Evolutionary conservation across 2,113 vertebrate species (phyloP).

Genomic region (Isurus oxyrinchus): DNA sequence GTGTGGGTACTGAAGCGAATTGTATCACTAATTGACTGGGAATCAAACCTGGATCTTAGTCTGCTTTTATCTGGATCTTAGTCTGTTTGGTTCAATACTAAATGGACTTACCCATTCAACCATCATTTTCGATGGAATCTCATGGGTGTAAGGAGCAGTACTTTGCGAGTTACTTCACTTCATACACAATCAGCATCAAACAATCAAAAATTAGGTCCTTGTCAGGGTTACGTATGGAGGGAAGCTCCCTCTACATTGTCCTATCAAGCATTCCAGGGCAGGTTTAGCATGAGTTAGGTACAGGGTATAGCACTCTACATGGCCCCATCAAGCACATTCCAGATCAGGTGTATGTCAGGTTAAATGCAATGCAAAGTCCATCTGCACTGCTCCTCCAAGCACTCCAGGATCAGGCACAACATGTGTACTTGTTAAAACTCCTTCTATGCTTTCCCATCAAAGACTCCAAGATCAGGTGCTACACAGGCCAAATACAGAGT

Average conservation of each 20-base stretch:
- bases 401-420: too few relatives aligned
- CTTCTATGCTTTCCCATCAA: not conserved
- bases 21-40: not conserved
- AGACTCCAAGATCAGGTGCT: too few relatives aligned
- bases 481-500: not conserved
- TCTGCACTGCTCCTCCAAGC: not conserved
- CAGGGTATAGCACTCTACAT: not conserved
- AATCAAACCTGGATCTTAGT: not conserved
- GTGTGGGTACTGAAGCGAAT: not conserved
- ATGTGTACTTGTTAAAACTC: too few relatives aligned
- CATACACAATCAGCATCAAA: not conserved
- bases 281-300: not conserved
- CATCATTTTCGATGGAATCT: not conserved
- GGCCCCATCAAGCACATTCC: not conserved
- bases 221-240: too few relatives aligned
- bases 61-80: not conserved
- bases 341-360: not conserved
- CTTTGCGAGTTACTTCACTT: not conserved
- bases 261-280: not conserved
- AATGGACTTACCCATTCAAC: not conserved
- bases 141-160: not conserved
- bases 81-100: not conserved
- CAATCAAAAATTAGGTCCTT: not conserved
- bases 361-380: not conserved
- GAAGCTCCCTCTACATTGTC: not conserved